Evolutionary conservation across 2,797 vertebrate species (phyloP).

Genomic region (Malurus splendens): DNA sequence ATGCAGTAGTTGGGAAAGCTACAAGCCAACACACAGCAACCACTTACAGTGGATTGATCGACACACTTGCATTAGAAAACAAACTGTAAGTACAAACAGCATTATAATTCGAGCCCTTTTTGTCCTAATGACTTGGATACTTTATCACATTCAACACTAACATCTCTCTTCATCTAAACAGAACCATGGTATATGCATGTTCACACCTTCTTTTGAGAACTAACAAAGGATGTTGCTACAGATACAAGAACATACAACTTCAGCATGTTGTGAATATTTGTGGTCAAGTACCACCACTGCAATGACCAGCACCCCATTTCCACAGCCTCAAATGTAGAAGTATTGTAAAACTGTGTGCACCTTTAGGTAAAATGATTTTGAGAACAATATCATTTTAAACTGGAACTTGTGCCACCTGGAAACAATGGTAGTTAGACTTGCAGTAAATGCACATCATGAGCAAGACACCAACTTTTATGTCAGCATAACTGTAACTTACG

Average conservation of each 20-base stretch:
- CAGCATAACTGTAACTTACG: rapidly evolving
- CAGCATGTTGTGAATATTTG: background rate
- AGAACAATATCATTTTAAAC: background rate
- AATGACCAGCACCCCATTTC: background rate
- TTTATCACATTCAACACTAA: background rate
- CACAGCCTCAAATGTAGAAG: background rate
- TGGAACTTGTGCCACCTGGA: background rate
- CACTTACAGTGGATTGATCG: background rate
- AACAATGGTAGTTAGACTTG: background rate
- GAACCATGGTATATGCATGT: background rate
- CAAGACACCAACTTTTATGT: background rate
- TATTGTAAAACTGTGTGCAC: background rate
- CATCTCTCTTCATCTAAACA: background rate
- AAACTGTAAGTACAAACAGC: background rate
- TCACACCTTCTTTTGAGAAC: background rate
- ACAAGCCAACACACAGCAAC: rapidly evolving
- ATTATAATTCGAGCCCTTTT: background rate
- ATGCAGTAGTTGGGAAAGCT: background rate
- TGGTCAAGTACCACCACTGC: background rate
- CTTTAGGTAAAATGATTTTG: background rate
- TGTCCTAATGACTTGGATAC: background rate
- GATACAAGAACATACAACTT: background rate
- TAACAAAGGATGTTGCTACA: background rate
- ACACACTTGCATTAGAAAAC: background rate
- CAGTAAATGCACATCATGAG: background rate